A percentile compares a stretch with the other conserved stretches of the same genome.
These are phyloP conservation scores for Lepus townsendii DNA, from an alignment of 2,797 vertebrate genomes.

Conservation along the genomic window DNA sequence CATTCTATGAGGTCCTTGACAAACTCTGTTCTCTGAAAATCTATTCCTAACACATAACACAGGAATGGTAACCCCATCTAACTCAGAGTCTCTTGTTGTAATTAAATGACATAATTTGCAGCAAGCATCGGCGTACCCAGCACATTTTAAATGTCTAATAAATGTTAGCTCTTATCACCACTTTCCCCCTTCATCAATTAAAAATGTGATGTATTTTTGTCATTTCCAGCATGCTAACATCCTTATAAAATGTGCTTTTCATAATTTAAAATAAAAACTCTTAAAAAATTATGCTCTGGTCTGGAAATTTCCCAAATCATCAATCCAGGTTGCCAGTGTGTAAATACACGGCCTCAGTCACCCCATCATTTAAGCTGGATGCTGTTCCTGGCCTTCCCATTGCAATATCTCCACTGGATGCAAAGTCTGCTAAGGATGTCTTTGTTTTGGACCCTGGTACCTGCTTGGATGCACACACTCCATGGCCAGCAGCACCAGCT, in stretches of 20 bases:
- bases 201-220: not conserved
- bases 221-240: not conserved
- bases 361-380: not conserved
- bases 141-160: constrained; percentile 1
- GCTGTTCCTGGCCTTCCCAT: not conserved
- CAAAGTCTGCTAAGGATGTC: not conserved
- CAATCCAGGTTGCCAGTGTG: not conserved
- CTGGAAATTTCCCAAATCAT: constrained; percentile 27
- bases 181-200: not conserved
- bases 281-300: constrained; percentile 20
- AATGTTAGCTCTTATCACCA: not conserved
- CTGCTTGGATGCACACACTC: not conserved
- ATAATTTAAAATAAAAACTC: constrained; percentile 43
- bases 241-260: constrained; percentile 32
- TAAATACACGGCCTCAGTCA: not conserved
- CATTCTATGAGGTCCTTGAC: not conserved
- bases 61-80: not conserved
- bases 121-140: not conserved
- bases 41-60: constrained; percentile 26
- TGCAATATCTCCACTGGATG: not conserved
- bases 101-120: constrained; percentile 51
- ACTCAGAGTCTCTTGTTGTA: not conserved
- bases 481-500: rapidly evolving
- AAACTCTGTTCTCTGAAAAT: constrained; percentile 15
- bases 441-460: not conserved